Evolutionary conservation across 2,797 vertebrate species (phyloP), one percentile per base, ranked within the genome.

Genomic region (Phoebastria nigripes): DNA sequence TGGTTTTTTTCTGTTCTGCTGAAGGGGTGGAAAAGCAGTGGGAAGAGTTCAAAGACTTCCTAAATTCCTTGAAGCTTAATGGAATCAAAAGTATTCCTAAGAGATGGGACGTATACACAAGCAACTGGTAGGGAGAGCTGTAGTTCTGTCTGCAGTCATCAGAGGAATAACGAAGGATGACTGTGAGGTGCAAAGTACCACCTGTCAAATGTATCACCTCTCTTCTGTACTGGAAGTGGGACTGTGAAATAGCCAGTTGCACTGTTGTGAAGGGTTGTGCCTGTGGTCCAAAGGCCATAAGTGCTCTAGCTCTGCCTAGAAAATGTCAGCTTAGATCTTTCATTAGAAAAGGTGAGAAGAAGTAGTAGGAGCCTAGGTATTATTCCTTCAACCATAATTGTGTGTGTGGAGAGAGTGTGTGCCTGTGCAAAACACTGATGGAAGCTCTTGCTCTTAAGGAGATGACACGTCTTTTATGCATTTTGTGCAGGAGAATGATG

Each of bases 201-300:
- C 11, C 41, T 49, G 0, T 11, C 18, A 14, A 26, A 61, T 6
- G 11, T 17, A 4, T 55, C 3, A 8, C 16, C 18, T 41, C 0
- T 65, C 18, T 86, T 66, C 51, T n/a, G n/a, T 12, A 3, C 15
- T 74, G 42, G 15, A 29, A 73, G 5, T 3, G 3, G 15, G 47
- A 33, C 52, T 41, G 28, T 71, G 46, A 72, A 79, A 46, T 9
- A 82, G 22, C 33, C 25, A 19, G 4, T 59, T 70, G 55, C 19
- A 6, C 15, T 44, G 12, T 5, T 47, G 8, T 29, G 20, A 56
- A 15, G 3, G 35, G 8, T 16, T 52, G 41, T 71, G 59, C 29
- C 28, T 69, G 29, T 37, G 33, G 13, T 15, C 31, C 26, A 42
- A 67, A 59, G 51, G 18, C 18, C 0, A 0, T 13, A 14, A 26